Base-by-base conservation (phyloP, 2,888 invertebrate genomes). In the Apodemia hepburni region DNA sequence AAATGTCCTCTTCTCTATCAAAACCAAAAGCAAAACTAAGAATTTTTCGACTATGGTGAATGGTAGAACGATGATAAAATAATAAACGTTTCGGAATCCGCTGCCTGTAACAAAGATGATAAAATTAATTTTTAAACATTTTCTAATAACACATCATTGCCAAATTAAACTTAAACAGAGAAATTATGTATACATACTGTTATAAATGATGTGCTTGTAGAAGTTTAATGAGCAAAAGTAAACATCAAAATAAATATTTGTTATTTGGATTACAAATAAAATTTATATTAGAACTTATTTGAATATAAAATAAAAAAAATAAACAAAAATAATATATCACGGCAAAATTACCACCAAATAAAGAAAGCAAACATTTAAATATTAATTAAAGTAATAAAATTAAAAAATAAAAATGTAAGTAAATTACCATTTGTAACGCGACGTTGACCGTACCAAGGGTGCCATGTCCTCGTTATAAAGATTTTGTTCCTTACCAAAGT, bases 1-100 rank as follows among this genome's bases (percentile, higher is more conserved):
- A 99, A 1, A 97, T 94, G 76, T 99, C 98, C 72, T 98, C 98
- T 80, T 98, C 98, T 63, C 95, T 95, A 83, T 99, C 99, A 79
- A 99, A 99, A 29, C 96, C 96, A 81, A 99, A 99, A 0, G 97
- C 96, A 79, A 99, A 96, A 75, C 98, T 98, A 65, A 99, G 92
- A 38, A 99, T 96, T 82, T 98, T 97, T 72, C 98, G 96, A 64
- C 97, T 96, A 71, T 96, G 95, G 84, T 99, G 99, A 66, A 95
- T 93, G 11, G 96, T 92, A 1, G 98, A 99, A 70, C 96, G 95
- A 87, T 98, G 98, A 82, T 98, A 99, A 85, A 97, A 99, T 0
- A 98, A 96, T 79, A 97, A 93, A 58, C 96, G 94, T 68, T 95
- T 94, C 0, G 96, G 95, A 68, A 97, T 92, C 54, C 97, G 92